Evolutionary conservation across 2,113 vertebrate species (phyloP).

Genomic region (Lontra canadensis): DNA sequence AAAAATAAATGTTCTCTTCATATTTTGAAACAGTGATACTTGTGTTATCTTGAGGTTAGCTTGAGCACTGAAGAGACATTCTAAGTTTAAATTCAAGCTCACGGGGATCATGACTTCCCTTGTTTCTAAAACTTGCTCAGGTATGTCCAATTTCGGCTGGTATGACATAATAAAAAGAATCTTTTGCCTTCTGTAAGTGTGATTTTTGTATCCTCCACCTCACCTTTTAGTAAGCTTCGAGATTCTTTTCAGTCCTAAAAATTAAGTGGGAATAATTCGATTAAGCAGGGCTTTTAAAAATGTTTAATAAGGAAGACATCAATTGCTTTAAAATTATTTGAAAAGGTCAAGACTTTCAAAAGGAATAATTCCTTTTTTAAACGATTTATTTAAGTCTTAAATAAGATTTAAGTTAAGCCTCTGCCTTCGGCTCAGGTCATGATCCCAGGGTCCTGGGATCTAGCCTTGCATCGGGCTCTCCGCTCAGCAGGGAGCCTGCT

Average conservation of each 20-base stretch:
- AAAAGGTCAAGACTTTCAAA: neutral
- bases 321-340: slow-evolving; percentile 7
- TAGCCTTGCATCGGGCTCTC: no score
- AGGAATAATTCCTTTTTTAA: neutral
- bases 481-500: no score
- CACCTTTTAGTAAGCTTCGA: slow-evolving; percentile 11
- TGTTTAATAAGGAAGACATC: neutral
- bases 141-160: neutral
- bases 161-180: neutral
- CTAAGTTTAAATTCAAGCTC: neutral
- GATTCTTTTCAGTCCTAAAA: slow-evolving; percentile 44
- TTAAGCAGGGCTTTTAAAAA: slow-evolving; percentile 1
- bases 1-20: slow-evolving; percentile 2
- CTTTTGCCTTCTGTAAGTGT: neutral
- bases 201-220: neutral
- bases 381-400: neutral
- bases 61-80: neutral
- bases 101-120: neutral
- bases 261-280: neutral
- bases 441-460: no score
- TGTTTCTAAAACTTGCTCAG: neutral
- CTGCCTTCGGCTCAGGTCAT: no score
- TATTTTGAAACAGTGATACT: neutral
- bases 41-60: neutral
- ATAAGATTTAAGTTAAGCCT: neutral